Evolutionary conservation across 1,140 invertebrate genomes (phyloP).

Genomic region (Papilio polytes): DNA sequence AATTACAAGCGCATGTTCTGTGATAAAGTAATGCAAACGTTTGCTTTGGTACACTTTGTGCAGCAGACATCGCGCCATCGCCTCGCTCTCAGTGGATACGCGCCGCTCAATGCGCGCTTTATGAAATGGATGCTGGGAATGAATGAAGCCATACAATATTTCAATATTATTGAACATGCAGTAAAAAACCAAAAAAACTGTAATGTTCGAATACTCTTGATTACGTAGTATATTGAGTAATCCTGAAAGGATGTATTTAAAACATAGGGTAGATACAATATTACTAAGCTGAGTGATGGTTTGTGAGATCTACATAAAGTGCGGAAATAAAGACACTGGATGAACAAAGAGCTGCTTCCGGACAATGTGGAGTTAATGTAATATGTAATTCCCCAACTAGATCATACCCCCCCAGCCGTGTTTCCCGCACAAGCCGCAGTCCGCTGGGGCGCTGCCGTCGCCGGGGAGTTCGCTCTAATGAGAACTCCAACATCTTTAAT

Average conservation of each 20-base stretch:
- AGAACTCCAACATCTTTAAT: background rate
- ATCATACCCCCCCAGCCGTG: background rate
- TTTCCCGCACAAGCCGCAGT: background rate
- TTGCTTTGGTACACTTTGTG: background rate
- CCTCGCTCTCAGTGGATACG: background rate
- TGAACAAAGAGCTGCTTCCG: background rate
- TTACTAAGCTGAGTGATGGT: too few species aligned
- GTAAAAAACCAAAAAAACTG: background rate
- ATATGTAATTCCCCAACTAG: too few species aligned
- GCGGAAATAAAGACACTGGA: too few species aligned
- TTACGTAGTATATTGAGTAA: background rate
- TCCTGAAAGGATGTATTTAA: too few species aligned
- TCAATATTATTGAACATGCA: background rate
- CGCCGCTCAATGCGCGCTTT: background rate
- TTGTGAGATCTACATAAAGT: too few species aligned
- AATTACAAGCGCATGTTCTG: conserved; percentile 1
- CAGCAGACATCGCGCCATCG: background rate
- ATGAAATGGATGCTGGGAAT: background rate
- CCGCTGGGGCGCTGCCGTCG: background rate
- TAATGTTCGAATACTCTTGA: background rate
- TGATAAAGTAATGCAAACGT: background rate
- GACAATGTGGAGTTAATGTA: too few species aligned
- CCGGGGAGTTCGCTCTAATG: background rate
- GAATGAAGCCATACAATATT: background rate
- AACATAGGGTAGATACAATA: too few species aligned